Conservation (phyloP, 2,797 vertebrate species). For the Sphaeramia orbicularis region DNA sequence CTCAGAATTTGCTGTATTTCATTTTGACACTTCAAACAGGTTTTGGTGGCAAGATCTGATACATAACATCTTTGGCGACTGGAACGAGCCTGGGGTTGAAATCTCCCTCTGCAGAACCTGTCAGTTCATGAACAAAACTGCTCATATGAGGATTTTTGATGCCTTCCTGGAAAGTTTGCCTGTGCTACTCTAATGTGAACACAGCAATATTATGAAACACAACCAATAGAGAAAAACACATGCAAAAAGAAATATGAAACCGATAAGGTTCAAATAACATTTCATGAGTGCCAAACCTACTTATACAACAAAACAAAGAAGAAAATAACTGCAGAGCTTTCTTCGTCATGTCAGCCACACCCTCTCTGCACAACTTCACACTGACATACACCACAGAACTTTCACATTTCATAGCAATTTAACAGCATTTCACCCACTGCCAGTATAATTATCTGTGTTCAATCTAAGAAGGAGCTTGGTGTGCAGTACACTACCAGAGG, state of each 20-base stretch:
- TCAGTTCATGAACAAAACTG: conserved; percentile 10
- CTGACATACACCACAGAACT: neutral
- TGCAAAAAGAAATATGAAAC: neutral
- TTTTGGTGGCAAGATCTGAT: neutral
- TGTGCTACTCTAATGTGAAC: too few species aligned
- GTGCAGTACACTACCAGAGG: neutral
- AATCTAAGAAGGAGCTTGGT: neutral
- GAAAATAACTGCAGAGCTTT: conserved; percentile 23
- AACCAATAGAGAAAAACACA: neutral
- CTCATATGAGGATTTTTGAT: neutral
- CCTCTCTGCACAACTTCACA: neutral
- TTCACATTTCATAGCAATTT: neutral
- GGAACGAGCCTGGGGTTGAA: neutral
- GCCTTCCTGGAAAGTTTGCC: too few species aligned
- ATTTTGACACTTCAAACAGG: conserved; percentile 9
- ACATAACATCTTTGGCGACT: conserved; percentile 6
- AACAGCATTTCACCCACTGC: neutral
- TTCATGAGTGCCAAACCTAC: conserved; percentile 4
- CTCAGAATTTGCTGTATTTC: neutral
- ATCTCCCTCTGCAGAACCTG: conserved; percentile 18
- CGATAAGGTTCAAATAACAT: neutral
- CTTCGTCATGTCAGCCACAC: neutral
- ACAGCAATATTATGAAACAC: neutral
- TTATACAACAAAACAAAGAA: conserved; percentile 11
- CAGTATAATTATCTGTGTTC: conserved; percentile 3